These are phyloP conservation scores for Lasioglossum zephyrum DNA, from an alignment of 2,888 invertebrate species.

Conservation along the genomic window DNA sequence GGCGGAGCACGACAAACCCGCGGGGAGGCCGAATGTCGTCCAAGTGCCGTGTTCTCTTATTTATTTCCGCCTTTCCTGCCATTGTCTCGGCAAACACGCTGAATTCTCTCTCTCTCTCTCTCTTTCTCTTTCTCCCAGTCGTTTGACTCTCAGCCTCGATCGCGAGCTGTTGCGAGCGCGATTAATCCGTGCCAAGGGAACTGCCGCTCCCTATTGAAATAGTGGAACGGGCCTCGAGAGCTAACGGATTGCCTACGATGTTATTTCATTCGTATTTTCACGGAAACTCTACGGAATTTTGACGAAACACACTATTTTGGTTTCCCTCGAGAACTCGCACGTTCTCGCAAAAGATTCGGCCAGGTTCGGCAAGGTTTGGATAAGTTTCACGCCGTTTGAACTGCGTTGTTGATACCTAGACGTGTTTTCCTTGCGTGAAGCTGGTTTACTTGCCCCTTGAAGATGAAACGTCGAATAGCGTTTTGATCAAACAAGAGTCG, in stretches of 20 bases:
- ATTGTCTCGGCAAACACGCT: conserved; percentile 45
- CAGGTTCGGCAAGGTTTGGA: not conserved
- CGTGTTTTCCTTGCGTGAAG: not conserved
- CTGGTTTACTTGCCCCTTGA: not conserved
- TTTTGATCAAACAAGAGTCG: not conserved
- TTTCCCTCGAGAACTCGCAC: not conserved
- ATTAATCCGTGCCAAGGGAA: conserved; percentile 62
- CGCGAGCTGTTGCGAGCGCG: conserved; percentile 15
- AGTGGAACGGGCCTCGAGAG: not conserved
- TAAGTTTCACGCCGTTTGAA: not conserved
- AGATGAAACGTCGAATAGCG: not conserved
- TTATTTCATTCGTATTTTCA: not conserved
- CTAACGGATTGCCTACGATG: not conserved
- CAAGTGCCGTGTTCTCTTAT: conserved; percentile 62
- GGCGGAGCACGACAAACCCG: conserved; percentile 30
- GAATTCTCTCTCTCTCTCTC: not conserved
- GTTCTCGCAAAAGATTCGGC: not conserved
- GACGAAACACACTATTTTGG: not conserved
- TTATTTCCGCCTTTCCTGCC: conserved; percentile 56
- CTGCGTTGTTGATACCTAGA: not conserved
- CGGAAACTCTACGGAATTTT: not conserved
- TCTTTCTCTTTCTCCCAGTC: not conserved
- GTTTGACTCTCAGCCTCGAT: conserved; percentile 24
- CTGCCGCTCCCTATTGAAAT: conserved; percentile 18
- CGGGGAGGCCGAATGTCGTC: conserved; percentile 55